Conservation (phyloP, 2,113 vertebrate genomes). For the human region GRCh38 chr14:69645001-69645500, state of each 20-base stretch:
- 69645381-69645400: not conserved
- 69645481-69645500: not conserved
- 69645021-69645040: not conserved
- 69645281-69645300: not conserved
- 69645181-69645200: not conserved
- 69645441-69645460: not conserved
- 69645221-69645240: not conserved
- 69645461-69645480: not conserved
- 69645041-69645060: slow-evolving; percentile 50
- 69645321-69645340: not conserved
- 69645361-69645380: not conserved
- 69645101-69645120: slow-evolving; percentile 27
- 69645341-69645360: not conserved
- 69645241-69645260: not conserved
- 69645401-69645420: not conserved
- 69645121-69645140: not conserved
- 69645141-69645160: not conserved
- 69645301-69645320: not conserved
- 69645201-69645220: not conserved
- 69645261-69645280: slow-evolving; percentile 3
- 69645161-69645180: not conserved
- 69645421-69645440: not conserved
- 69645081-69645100: slow-evolving; percentile 48
- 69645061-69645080: slow-evolving; percentile 32
- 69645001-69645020: slow-evolving; percentile 20